A percentile compares a stretch with the other conserved stretches of the same genome.
These are phyloP conservation scores for Baccha elongata DNA, from an alignment of 2,888 invertebrate genomes.

Conservation along the genomic window DNA sequence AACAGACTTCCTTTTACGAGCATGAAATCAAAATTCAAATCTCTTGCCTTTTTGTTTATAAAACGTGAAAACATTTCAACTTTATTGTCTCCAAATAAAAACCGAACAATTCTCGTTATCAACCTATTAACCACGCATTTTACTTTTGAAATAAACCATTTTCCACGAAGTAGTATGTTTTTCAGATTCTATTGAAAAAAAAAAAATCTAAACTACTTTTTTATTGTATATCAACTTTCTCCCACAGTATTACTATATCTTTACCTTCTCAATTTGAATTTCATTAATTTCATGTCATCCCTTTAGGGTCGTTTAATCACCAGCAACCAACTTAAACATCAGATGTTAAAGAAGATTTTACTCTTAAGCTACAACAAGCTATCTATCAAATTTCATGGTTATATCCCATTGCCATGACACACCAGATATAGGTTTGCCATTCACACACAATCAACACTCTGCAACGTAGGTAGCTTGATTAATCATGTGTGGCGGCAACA, in stretches of 20 bases:
- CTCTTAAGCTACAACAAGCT: constrained; percentile 14
- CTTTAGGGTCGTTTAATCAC: constrained; percentile 62
- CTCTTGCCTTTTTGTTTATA: background rate
- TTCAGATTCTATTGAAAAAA: constrained; percentile 9
- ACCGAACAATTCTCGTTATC: background rate
- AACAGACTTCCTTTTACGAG: background rate
- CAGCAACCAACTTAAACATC: constrained; percentile 17
- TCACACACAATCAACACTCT: constrained; percentile 30
- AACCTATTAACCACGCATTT: constrained; percentile 4
- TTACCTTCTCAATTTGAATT: constrained; percentile 61
- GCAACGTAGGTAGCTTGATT: constrained; percentile 54
- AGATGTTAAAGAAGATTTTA: constrained; percentile 32
- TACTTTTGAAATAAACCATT: background rate
- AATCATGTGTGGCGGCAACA: constrained; percentile 69
- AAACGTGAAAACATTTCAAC: background rate
- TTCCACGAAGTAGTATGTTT: constrained; percentile 7
- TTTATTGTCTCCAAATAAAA: background rate
- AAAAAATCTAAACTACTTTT: constrained; percentile 10
- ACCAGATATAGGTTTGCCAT: constrained; percentile 40
- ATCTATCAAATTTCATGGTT: constrained; percentile 41
- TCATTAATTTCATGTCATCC: constrained; percentile 71
- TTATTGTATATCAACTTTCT: constrained; percentile 63
- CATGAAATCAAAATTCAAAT: constrained; percentile 14
- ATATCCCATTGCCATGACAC: constrained; percentile 11
- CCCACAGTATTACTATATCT: constrained; percentile 12